Conservation (phyloP, 2,797 vertebrate genomes). For the Antennarius maculatus region DNA sequence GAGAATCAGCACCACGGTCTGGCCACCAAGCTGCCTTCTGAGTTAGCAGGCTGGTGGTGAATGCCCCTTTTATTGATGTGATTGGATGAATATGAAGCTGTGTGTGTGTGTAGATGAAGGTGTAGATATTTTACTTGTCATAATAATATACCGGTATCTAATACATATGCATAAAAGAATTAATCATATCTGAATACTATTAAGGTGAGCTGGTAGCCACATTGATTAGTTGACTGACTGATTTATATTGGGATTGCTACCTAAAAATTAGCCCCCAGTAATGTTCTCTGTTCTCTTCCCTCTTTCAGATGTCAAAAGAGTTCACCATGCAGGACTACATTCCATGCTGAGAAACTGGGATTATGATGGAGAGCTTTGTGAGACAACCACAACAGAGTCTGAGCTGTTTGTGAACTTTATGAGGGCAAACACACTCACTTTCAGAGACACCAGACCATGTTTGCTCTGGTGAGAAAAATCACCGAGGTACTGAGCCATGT, state of each 20-base stretch:
- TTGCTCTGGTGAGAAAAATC: constrained; percentile 46
- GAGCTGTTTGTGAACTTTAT: constrained; percentile 41
- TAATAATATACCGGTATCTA: too few relatives aligned
- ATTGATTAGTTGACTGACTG: background rate
- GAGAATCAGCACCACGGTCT: constrained; percentile 61
- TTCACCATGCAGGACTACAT: constrained; percentile 7
- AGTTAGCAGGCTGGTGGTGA: constrained; percentile 16
- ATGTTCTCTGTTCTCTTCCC: background rate
- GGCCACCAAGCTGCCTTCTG: constrained; percentile 55
- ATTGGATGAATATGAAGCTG: constrained; percentile 19
- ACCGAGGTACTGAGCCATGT: constrained; percentile 49
- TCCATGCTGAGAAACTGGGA: constrained; percentile 28
- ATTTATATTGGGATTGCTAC: background rate
- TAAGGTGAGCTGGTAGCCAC: background rate
- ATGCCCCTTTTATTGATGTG: background rate
- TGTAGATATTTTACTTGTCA: too few relatives aligned
- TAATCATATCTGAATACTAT: background rate
- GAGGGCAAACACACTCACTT: too few relatives aligned
- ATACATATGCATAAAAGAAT: background rate
- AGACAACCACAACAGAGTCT: constrained; percentile 21
- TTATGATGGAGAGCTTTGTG: constrained; percentile 34
- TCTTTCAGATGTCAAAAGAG: background rate
- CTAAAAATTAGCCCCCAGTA: constrained; percentile 2
- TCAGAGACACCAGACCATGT: constrained; percentile 6
- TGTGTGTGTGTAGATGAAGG: constrained; percentile 6